A percentile compares a stretch with the other conserved stretches of the same genome.
These are phyloP conservation scores for Pachymerium ferrugineum DNA, from an alignment of 2,888 invertebrate genomes.

Conservation along the genomic window DNA sequence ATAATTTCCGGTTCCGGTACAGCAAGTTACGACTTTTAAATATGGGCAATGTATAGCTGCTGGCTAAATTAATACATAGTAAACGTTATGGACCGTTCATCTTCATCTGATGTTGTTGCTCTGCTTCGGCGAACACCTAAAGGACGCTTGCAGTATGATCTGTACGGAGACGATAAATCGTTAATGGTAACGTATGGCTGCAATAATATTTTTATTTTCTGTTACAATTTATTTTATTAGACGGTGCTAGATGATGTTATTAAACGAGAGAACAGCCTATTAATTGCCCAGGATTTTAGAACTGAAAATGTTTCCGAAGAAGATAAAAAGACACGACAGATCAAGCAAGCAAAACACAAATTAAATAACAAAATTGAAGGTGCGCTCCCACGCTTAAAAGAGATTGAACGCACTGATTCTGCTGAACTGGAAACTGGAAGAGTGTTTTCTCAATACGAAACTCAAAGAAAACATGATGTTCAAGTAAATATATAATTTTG, in stretches of 20 bases:
- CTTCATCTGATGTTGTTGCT: slow-evolving; percentile 6
- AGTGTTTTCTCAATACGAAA: not conserved
- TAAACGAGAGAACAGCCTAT: not conserved
- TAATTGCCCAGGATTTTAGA: not conserved
- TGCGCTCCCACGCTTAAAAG: not conserved
- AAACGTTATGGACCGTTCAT: not conserved
- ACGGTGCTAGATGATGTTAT: not conserved
- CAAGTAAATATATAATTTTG: not conserved
- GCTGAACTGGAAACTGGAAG: not conserved
- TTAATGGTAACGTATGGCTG: not conserved
- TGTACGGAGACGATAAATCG: slow-evolving; percentile 35
- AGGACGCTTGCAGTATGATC: slow-evolving; percentile 38
- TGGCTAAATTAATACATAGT: too few species aligned
- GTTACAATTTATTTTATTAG: not conserved
- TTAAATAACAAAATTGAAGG: not conserved
- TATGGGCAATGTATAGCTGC: not conserved
- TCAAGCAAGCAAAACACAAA: not conserved
- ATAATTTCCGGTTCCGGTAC: too few species aligned
- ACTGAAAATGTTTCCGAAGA: not conserved
- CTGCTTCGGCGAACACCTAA: slow-evolving; percentile 37
- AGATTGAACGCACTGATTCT: not conserved
- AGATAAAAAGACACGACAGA: not conserved
- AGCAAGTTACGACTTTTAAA: too few species aligned
- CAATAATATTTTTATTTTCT: not conserved
- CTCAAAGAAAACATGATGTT: not conserved